These are phyloP conservation scores for Protonemura montana DNA, from an alignment of 2,888 invertebrate species.

Conservation along the genomic window DNA sequence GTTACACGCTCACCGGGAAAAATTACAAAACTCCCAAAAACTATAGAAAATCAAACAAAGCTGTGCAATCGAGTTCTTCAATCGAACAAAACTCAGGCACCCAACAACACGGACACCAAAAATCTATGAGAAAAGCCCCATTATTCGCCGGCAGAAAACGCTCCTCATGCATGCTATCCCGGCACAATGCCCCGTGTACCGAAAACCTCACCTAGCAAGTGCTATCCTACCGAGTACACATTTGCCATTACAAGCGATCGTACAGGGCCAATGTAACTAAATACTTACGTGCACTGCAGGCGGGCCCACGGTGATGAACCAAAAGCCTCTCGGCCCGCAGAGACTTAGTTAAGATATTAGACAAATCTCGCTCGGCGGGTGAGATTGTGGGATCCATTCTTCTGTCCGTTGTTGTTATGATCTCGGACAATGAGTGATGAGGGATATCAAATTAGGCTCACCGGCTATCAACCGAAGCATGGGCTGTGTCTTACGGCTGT, in stretches of 20 bases:
- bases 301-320: neutral
- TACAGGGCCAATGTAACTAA: constrained; percentile 10
- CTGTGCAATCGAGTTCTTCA: neutral
- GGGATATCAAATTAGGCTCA: constrained; percentile 36
- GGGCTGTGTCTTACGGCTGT: neutral
- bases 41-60: neutral
- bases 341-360: constrained; percentile 38
- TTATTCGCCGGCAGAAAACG: neutral
- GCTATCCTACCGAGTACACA: neutral
- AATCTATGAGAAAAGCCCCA: neutral
- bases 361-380: constrained; percentile 14
- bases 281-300: constrained; percentile 24
- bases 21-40: neutral
- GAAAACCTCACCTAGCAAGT: neutral
- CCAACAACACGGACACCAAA: neutral
- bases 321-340: neutral
- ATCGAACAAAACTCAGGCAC: neutral
- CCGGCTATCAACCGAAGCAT: neutral
- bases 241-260: neutral
- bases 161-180: neutral
- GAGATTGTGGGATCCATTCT: neutral
- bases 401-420: constrained; percentile 24
- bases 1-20: neutral
- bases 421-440: constrained; percentile 38
- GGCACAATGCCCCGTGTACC: neutral